Percentiles rank a stretch among this genome's conserved stretches.
phyloP scores from a whole-genome alignment of 2,113 vertebrate genomes.

The Lontra canadensis region DNA sequence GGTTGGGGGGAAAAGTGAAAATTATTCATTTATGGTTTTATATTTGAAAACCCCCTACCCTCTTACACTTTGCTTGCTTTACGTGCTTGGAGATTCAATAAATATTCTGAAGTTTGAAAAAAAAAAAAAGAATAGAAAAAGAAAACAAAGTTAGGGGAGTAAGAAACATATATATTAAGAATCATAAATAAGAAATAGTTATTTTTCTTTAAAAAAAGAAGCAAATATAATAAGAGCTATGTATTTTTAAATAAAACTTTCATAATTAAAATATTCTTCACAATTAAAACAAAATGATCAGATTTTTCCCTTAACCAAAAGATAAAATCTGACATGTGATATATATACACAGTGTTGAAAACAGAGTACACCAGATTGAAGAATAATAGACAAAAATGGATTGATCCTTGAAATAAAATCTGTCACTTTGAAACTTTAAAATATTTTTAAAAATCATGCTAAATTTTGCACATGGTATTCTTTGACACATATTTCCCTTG shows the following conservation, averaged over 20 bases:
- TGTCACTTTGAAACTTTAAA: background rate
- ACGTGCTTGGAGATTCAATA: constrained; percentile 32
- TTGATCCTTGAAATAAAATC: background rate
- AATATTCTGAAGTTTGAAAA: background rate
- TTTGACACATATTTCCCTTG: background rate
- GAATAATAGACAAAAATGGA: background rate
- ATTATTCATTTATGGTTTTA: background rate
- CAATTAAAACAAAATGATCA: background rate
- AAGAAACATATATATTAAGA: background rate
- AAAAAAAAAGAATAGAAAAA: background rate
- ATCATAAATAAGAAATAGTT: background rate
- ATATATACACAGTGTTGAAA: background rate
- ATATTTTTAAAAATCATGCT: constrained; percentile 1
- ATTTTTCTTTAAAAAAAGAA: background rate
- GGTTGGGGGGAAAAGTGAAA: background rate
- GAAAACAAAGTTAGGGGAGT: background rate
- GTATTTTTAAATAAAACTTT: background rate
- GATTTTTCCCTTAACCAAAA: background rate
- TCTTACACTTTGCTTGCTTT: constrained; percentile 5
- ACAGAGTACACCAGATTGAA: background rate
- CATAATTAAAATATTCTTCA: background rate
- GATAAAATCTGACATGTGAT: background rate
- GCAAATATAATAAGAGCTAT: background rate
- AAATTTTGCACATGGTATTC: background rate
- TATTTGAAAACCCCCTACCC: background rate